These are phyloP conservation scores for Acleris literana DNA, from an alignment of 2,888 invertebrate genomes.

Conservation along the genomic window DNA sequence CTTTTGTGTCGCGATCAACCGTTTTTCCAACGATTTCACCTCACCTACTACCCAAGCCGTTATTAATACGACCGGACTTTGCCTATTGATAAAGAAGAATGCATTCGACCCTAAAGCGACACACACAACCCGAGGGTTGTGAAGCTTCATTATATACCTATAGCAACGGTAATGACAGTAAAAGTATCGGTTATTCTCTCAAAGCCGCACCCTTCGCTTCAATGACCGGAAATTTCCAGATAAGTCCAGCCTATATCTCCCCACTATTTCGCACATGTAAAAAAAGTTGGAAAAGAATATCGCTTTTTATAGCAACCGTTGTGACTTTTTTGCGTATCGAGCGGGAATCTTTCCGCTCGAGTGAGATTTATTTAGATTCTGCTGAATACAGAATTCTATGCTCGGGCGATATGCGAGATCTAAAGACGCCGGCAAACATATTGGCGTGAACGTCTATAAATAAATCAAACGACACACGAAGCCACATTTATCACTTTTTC, in stretches of 20 bases:
- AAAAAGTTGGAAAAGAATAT: conserved; percentile 55
- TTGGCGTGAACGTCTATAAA: conserved; percentile 17
- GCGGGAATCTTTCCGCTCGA: conserved; percentile 44
- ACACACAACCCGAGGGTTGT: conserved; percentile 9
- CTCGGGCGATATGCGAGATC: conserved; percentile 35
- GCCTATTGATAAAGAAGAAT: conserved; percentile 36
- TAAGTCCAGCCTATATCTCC: conserved; percentile 62
- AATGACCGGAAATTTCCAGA: conserved; percentile 71
- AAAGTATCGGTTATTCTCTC: conserved; percentile 57
- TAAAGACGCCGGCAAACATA: conserved; percentile 25
- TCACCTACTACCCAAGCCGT: conserved; percentile 23
- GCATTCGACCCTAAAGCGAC: conserved; percentile 31
- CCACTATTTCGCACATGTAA: conserved; percentile 51
- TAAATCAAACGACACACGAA: conserved; percentile 4
- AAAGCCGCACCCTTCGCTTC: conserved; percentile 55
- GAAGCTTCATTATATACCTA: conserved; percentile 30
- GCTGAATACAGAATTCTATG: conserved; percentile 36
- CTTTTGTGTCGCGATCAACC: conserved; percentile 49
- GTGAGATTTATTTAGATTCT: conserved; percentile 40
- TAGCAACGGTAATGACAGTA: conserved; percentile 49
- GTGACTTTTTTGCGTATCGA: conserved; percentile 48
- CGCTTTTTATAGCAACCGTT: conserved; percentile 48
- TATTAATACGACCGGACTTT: conserved; percentile 36
- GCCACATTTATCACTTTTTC: background rate
- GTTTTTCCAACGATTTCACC: conserved; percentile 43